These are phyloP conservation scores for Ciconia nigra DNA, from an alignment of 2,797 vertebrate genomes.

Conservation along the genomic window DNA sequence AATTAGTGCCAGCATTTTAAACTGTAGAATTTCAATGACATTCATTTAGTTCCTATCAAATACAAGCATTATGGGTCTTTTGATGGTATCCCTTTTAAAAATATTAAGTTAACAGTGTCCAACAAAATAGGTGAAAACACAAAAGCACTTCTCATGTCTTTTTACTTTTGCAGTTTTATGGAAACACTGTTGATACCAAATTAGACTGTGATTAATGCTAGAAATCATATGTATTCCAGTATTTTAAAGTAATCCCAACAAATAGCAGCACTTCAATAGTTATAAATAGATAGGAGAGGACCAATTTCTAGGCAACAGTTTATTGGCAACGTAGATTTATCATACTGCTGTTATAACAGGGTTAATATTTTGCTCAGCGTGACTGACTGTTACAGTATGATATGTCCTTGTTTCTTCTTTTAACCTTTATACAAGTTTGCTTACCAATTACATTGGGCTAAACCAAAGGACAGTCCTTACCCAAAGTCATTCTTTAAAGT, in stretches of 20 bases:
- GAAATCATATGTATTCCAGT: neutral
- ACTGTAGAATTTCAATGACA: neutral
- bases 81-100: neutral
- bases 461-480: neutral
- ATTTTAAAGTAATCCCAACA: neutral
- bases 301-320: neutral
- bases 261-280: neutral
- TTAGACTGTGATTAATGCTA: neutral
- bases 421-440: neutral
- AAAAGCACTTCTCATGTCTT: neutral
- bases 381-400: neutral
- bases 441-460: neutral
- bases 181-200: neutral
- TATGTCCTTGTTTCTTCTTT: neutral
- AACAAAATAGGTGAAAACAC: neutral
- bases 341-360: neutral
- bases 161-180: neutral
- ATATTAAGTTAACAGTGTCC: neutral
- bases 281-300: neutral
- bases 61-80: neutral
- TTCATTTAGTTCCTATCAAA: neutral
- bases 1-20: neutral
- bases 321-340: neutral
- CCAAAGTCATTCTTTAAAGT: neutral
- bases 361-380: neutral